Conservation (phyloP, 2,888 invertebrate genomes). For the Platycheirus albimanus region DNA sequence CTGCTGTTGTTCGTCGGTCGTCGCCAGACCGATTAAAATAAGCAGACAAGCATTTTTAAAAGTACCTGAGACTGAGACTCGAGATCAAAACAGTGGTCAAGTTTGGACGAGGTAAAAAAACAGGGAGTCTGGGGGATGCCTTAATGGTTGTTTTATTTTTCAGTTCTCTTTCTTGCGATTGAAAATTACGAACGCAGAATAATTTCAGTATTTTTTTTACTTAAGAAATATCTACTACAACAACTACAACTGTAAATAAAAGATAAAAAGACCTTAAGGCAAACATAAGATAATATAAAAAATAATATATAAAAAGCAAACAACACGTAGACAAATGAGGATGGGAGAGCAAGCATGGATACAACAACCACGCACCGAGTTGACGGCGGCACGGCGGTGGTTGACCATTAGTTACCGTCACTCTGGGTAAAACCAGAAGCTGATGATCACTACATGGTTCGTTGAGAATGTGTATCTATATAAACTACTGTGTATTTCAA, state of each 20-base stretch:
- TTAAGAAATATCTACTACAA: conserved; percentile 27
- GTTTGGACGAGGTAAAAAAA: conserved; percentile 44
- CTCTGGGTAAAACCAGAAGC: conserved; percentile 68
- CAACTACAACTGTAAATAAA: conserved; percentile 27
- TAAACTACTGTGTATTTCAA: conserved; percentile 24
- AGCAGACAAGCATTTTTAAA: background rate
- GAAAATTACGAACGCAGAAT: conserved; percentile 13
- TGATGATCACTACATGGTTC: conserved; percentile 64
- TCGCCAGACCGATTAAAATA: conserved; percentile 18
- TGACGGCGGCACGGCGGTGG: conserved; percentile 24
- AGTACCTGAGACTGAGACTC: background rate
- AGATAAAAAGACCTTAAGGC: conserved; percentile 30
- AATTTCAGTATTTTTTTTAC: conserved; percentile 12
- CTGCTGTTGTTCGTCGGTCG: background rate
- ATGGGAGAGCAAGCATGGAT: conserved; percentile 18
- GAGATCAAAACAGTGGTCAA: conserved; percentile 58
- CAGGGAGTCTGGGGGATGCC: conserved; percentile 5
- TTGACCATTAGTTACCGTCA: conserved; percentile 59
- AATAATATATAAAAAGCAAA: conserved; percentile 40
- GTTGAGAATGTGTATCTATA: conserved; percentile 49
- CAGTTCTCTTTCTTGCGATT: background rate
- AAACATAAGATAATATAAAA: conserved; percentile 15
- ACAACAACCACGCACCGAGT: conserved; percentile 10
- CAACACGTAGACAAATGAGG: conserved; percentile 61
- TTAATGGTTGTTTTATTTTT: conserved; percentile 4